Evolutionary conservation across 1,140 invertebrate genomes (phyloP), one percentile per base, ranked within the genome.

Genomic region (Neelides sp.): DNA sequence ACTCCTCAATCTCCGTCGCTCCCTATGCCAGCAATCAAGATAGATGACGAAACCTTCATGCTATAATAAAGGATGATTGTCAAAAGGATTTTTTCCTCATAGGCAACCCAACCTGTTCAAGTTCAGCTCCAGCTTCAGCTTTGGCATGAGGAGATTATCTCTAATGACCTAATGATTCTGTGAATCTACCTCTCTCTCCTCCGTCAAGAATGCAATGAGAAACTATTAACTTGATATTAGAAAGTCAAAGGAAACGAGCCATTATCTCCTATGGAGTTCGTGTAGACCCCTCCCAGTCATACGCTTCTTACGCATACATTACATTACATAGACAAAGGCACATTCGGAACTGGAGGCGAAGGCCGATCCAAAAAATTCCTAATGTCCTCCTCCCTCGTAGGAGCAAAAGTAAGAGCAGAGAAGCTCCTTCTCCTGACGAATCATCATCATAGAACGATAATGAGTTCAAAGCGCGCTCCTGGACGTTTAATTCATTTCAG

Each of bases 141-240:
- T n/a, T 32, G 28, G n/a, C 28, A 13, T 8, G 19, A 5, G 23
- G 27, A 50, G 53, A 55, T 55, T 50, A 55, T 55, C 42, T 53
- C 47, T 55, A 55, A 55, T 55, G 53, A 55, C 53, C 42, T 50
- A 46, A 55, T 55, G 53, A 55, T 50, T 46, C 51, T 53, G 51
- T 53, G 51, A 53, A 53, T 53, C 44, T 51, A 23, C 17, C 24
- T 47, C 19, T n/a, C 26, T 28, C 42, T 50, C 48, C n/a, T 42
- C 20, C 42, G 8, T 43, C 48, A 53, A 48, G 45, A 53, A 53
- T 53, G 53, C 24, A 55, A 55, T 55, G 53, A 55, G 53, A 55
- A 55, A 50, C 53, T 50, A 55, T 55, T 55, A 55, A 50, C 26
- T 55, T 55, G 47, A 55, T 54, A 50, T 50, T 49, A 43, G 43